Evolutionary conservation across 2,888 invertebrate species (phyloP).

Genomic region (Xestia c-nigrum): DNA sequence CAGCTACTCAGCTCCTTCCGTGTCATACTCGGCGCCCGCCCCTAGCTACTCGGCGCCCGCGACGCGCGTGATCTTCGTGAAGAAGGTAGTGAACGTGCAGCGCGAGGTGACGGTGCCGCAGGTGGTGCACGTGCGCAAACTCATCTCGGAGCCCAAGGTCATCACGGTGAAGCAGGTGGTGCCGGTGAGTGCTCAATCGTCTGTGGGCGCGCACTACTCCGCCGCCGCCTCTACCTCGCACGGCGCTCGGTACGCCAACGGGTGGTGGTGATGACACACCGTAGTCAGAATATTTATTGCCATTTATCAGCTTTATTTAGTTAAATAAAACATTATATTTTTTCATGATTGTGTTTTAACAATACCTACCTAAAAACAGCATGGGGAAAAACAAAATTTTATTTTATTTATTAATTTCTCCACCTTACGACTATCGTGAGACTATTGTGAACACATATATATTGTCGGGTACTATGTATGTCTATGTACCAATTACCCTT

Average conservation of each 20-base stretch:
- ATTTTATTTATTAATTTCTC: no score
- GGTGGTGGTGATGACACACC: conserved; percentile 21
- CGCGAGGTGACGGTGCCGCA: conserved; percentile 60
- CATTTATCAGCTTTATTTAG: neutral
- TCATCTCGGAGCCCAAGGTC: conserved; percentile 56
- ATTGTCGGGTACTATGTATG: no score
- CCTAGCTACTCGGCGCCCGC: conserved; percentile 39
- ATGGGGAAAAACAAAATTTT: no score
- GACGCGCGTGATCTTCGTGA: conserved; percentile 34
- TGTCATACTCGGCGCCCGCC: conserved; percentile 22
- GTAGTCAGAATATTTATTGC: conserved; percentile 12
- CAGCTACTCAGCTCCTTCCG: neutral
- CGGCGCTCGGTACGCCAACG: conserved; percentile 41
- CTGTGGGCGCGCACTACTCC: conserved; percentile 23
- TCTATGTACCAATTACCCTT: no score
- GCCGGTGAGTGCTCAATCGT: conserved; percentile 27
- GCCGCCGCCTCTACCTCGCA: conserved; percentile 21
- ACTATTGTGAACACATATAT: no score
- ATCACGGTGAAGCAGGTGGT: conserved; percentile 55
- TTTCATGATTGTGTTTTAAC: conserved; percentile 3
- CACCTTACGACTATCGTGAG: no score
- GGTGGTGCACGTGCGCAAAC: conserved; percentile 56
- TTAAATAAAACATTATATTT: conserved; percentile 16
- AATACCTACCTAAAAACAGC: neutral
- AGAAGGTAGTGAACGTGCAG: conserved; percentile 58